phyloP scores from a whole-genome alignment of 2,797 vertebrate genomes.

The Xiphorhynchus erythropygius region DNA sequence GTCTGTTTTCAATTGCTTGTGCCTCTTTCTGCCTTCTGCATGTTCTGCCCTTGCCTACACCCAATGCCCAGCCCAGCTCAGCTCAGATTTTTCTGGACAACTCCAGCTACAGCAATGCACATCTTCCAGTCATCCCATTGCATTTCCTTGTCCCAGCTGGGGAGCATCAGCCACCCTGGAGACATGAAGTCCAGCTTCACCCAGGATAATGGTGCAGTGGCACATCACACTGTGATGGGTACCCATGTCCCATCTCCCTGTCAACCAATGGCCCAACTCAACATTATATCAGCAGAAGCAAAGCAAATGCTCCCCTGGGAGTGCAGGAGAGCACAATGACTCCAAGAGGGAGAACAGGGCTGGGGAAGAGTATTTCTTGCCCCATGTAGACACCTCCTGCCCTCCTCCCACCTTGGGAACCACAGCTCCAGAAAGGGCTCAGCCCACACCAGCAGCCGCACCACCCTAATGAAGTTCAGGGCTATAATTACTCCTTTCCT shows the following conservation, averaged over 20 bases:
- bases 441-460: neutral
- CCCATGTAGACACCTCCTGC: neutral
- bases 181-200: neutral
- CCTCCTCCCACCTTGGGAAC: neutral
- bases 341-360: neutral
- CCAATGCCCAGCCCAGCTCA: neutral
- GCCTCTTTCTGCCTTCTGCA: neutral
- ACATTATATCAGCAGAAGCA: accelerated
- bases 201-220: neutral
- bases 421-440: neutral
- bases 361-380: neutral
- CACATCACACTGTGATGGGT: neutral
- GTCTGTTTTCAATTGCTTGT: neutral
- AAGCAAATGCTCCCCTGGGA: neutral
- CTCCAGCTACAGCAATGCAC: accelerated
- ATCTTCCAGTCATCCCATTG: accelerated
- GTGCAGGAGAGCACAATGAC: neutral
- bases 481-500: neutral
- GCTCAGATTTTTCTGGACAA: neutral
- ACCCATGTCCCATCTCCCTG: neutral
- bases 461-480: neutral
- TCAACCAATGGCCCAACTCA: neutral
- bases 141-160: neutral
- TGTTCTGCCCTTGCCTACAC: neutral
- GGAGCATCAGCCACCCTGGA: neutral